Evolutionary conservation across 2,113 vertebrate species (phyloP), one percentile per base, ranked within the genome.

Genomic region (Aphelocoma coerulescens): DNA sequence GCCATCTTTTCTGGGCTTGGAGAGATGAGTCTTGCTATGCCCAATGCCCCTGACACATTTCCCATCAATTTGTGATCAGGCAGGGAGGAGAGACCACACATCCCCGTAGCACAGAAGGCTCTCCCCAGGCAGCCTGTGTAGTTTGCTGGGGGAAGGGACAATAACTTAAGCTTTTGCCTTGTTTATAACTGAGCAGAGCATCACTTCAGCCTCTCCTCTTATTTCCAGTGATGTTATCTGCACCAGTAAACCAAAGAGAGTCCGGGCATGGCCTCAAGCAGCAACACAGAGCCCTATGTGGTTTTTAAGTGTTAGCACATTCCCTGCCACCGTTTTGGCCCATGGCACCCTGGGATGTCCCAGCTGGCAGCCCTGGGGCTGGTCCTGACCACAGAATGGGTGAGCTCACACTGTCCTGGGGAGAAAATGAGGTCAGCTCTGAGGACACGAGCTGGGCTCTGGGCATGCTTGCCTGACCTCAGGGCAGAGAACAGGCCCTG

Each of bases 21-120:
- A 52, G 65, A 66, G 37, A 65, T 0, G 1, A 91, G 16, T 30
- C 16, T 71, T 57, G 35, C 80, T 16, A 8, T 49, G 54, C 46
- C 37, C 1, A 5, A 18, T 0, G 0, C 10, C 20, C 10, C 28
- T 44, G 48, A 19, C 13, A 13, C 2, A 1, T 48, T 63, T 88
- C 37, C 65, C 43, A 9, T 51, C 52, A 55, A 2, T 30, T n/a
- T 46, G 63, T 27, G 51, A 86, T 44, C 1, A 1, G 41, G 18
- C 33, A 78, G 61, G 11, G 30, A 82, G 57, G 35, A 80, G 58
- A 39, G 44, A 54, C 6, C 65, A 41, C 6, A 4, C 33, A 6
- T 30, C 37, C 11, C 5, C 6, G 8, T 7, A 41, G 41, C 46
- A 41, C 48, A 66, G 74, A 80, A 74, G 46, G 61, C 52, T 71